phyloP scores from a whole-genome alignment of 2,113 vertebrate genomes.

The Elgaria multicarinata region DNA sequence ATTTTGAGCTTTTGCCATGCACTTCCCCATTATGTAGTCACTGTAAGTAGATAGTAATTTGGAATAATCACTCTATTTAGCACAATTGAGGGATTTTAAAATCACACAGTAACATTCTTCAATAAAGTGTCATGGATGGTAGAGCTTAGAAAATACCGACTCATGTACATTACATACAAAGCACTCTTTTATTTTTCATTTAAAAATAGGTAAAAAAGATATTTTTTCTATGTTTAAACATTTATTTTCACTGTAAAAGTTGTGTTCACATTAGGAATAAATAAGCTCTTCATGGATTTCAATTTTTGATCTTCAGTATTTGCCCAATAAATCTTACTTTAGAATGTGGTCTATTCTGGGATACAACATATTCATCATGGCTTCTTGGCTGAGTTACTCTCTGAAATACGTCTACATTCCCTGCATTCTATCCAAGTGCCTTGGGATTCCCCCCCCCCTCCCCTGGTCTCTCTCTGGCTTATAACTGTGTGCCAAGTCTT shows the following conservation, averaged over 20 bases:
- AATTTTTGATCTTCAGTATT: neutral
- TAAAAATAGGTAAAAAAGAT: neutral
- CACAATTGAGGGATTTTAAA: neutral
- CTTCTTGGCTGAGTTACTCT: neutral
- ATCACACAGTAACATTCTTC: neutral
- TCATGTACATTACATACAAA: neutral
- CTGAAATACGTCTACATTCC: neutral
- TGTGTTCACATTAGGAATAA: neutral
- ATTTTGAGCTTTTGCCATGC: constrained; percentile 32
- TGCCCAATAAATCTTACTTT: neutral
- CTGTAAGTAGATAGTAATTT: constrained; percentile 12
- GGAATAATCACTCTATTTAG: constrained; percentile 21
- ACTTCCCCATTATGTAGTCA: constrained; percentile 11
- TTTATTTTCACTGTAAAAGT: neutral
- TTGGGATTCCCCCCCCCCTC: no score
- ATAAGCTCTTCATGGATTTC: neutral
- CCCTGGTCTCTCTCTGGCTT: neutral
- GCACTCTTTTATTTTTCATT: no score
- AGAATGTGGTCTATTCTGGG: neutral
- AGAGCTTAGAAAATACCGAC: neutral
- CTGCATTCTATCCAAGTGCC: neutral
- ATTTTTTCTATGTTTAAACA: neutral
- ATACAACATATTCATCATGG: neutral
- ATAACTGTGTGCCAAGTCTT: neutral
- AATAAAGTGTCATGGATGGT: neutral